Conservation (phyloP, 1,140 invertebrate species). For the Epicauta chinensis region DNA sequence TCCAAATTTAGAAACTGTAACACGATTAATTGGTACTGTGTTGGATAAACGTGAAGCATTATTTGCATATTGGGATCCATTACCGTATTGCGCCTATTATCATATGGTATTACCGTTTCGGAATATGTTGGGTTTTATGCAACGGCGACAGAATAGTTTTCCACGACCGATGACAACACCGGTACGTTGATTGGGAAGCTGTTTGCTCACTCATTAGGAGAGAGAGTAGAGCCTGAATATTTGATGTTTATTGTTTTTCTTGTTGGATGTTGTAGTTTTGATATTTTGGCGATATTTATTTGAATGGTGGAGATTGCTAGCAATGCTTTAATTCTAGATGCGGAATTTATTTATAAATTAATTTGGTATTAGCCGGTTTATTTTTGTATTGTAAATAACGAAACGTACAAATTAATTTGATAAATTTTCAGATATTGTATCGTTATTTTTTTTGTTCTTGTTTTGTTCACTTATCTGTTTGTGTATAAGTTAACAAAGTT, state of each 20-base stretch:
- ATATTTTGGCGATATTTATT: no score
- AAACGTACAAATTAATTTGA: constrained; percentile 3
- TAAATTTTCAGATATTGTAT: neutral
- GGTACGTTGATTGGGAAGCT: constrained; percentile 26
- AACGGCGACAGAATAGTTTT: constrained; percentile 36
- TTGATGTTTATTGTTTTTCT: neutral
- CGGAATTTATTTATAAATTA: no score
- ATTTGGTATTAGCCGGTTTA: no score
- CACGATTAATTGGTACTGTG: constrained; percentile 57
- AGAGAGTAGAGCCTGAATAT: constrained; percentile 34
- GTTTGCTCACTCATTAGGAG: constrained; percentile 23
- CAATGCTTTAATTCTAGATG: no score
- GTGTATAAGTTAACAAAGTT: constrained; percentile 12
- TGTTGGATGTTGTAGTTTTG: no score
- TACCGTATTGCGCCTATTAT: constrained; percentile 77
- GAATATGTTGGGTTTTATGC: constrained; percentile 49
- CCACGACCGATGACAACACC: constrained; percentile 34
- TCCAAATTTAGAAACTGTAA: constrained; percentile 46
- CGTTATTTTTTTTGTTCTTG: neutral
- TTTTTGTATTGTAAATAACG: neutral
- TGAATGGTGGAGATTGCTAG: no score
- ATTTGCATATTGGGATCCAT: constrained; percentile 73
- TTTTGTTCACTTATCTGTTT: neutral
- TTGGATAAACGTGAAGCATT: constrained; percentile 68
- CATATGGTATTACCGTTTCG: constrained; percentile 67